phyloP scores from a whole-genome alignment of 2,113 vertebrate genomes.

The Mustela nigripes region DNA sequence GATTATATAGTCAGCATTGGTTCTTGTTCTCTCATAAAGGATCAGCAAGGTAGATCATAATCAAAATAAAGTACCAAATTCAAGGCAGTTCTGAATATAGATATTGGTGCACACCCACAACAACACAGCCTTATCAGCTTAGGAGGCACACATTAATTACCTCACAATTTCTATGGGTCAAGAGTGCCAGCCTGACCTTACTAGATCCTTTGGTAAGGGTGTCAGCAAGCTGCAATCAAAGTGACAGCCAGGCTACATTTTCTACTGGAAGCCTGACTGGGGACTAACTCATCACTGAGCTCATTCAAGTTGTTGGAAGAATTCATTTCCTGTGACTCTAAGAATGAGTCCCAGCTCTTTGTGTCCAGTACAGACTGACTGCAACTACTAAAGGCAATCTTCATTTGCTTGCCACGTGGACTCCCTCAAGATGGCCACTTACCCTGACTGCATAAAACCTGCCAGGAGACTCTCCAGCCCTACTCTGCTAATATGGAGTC shows the following conservation, averaged over 20 bases:
- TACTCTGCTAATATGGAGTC: no score
- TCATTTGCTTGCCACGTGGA: no score
- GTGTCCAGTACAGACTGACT: no score
- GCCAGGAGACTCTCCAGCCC: neutral
- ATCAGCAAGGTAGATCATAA: neutral
- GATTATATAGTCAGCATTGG: neutral
- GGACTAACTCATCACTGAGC: neutral
- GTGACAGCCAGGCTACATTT: neutral
- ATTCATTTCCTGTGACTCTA: neutral
- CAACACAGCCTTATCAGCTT: neutral
- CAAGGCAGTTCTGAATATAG: neutral
- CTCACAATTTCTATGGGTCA: neutral
- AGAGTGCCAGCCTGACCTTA: neutral
- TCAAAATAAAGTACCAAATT: neutral
- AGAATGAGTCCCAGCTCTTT: neutral
- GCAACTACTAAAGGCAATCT: neutral
- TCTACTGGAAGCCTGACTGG: neutral
- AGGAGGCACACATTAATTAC: neutral
- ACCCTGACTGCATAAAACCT: neutral
- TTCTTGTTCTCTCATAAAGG: neutral
- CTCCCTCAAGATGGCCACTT: neutral
- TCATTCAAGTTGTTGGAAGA: neutral
- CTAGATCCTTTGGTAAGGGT: neutral
- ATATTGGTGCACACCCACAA: neutral
- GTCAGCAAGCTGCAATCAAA: neutral